Evolutionary conservation across 1,140 invertebrate genomes (phyloP), one percentile per base, ranked within the genome.

Genomic region (Drosophila leontia): DNA sequence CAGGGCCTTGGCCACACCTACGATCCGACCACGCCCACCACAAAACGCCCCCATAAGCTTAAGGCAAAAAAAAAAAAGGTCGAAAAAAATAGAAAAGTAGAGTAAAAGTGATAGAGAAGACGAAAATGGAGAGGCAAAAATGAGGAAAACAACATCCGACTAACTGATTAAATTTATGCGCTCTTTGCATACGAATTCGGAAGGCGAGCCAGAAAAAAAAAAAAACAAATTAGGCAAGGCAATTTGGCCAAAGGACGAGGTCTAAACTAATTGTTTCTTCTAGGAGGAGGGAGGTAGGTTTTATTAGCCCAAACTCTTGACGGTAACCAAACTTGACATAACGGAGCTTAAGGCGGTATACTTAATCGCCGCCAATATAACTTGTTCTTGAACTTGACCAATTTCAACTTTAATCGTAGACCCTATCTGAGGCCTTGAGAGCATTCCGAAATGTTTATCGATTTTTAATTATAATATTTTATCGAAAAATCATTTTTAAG

Each of bases 131-230:
- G 51, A 37, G 53, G 35, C 35, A 23, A 51, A 39, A 39, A 29
- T n/a, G 39, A 59, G 37, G 39, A 58, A 71, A 57, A 57, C 29
- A 50, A 39, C 42, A 63, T 64, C 15, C 53, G 34, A 63, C 63
- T 58, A 80, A 69, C 84, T 87, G 80, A 88, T 87, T 87, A 83
- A 87, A 88, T 87, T 80, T 83, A 83, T 87, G 60, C 72, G 76
- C 84, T 69, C 44, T 80, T 80, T 70, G 77, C 80, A 88, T 80
- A 88, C 77, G 26, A 77, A 82, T 70, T 76, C 48, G 60, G 37
- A 35, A 39, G 65, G 68, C 68, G 29, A 69, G 34, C 17, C 64
- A 57, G 7, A 19, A 35, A 47, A 29, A 58, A 47, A 29, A 58
- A 34, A 59, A 70, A 69, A 11, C 29, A 72, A 72, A 72, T 72